Percentiles rank a stretch among this genome's conserved stretches.
Evolutionary conservation across 2,797 vertebrate species (phyloP).

Genomic region (Sciaenops ocellatus): DNA sequence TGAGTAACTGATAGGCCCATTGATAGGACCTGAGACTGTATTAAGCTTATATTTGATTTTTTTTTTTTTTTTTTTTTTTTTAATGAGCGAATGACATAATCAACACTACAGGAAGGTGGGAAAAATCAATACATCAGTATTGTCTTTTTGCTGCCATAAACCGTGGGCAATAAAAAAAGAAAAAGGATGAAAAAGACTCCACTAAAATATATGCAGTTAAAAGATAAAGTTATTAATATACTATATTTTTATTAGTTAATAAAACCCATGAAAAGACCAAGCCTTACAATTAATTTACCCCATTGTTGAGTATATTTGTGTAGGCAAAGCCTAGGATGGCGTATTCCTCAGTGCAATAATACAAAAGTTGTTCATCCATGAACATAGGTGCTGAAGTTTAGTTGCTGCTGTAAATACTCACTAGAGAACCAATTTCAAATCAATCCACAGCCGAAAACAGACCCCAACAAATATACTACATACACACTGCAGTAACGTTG

Average conservation of each 20-base stretch:
- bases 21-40: too few species aligned
- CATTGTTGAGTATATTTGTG: neutral
- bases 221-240: neutral
- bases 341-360: neutral
- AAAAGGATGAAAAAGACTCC: neutral
- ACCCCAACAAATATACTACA: too few species aligned
- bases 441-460: too few species aligned
- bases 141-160: neutral
- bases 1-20: too few species aligned
- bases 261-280: neutral
- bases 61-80: neutral
- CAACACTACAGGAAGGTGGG: neutral
- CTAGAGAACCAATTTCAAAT: too few species aligned
- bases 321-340: neutral
- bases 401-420: too few species aligned
- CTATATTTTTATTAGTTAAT: neutral
- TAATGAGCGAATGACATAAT: slow-evolving; percentile 1
- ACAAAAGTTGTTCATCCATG: too few species aligned
- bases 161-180: neutral
- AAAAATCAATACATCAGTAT: neutral
- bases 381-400: too few species aligned
- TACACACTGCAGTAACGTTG: too few species aligned
- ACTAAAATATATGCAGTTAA: neutral
- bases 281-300: neutral
- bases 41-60: neutral